Evolutionary conservation across 2,888 invertebrate genomes (phyloP).

Genomic region (Protodeltote pygarga): DNA sequence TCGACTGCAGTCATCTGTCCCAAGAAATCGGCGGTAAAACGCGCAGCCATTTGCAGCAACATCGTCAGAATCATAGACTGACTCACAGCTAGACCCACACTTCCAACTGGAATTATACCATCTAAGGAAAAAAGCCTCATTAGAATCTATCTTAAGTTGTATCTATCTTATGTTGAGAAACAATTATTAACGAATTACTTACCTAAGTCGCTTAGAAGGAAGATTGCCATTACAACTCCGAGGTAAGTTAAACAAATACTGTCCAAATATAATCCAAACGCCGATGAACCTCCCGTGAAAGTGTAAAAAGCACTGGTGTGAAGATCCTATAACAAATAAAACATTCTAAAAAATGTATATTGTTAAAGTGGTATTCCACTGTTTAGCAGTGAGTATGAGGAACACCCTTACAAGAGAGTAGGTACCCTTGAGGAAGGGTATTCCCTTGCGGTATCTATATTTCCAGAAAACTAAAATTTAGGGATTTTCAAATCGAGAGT

Average conservation of each 20-base stretch:
- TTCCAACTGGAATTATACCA: constrained; percentile 75
- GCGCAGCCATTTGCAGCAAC: constrained; percentile 91
- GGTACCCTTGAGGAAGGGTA: no score
- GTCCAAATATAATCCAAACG: constrained; percentile 92
- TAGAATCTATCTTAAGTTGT: not conserved
- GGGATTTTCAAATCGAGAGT: no score
- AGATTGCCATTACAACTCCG: constrained; percentile 88
- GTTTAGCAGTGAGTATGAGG: no score
- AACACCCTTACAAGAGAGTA: no score
- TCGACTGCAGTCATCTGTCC: constrained; percentile 90
- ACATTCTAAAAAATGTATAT: not conserved
- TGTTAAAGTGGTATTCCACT: no score
- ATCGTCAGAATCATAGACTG: constrained; percentile 88
- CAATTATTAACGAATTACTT: constrained; percentile 52
- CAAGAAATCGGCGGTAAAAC: constrained; percentile 92
- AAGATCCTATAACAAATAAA: constrained; percentile 83
- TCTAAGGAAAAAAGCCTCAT: constrained; percentile 50
- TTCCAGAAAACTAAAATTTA: no score
- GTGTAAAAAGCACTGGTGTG: constrained; percentile 91
- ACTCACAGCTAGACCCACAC: constrained; percentile 89
- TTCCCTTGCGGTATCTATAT: no score
- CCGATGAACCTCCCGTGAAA: constrained; percentile 88
- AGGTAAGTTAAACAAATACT: constrained; percentile 90
- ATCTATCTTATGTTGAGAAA: not conserved
- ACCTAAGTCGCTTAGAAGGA: constrained; percentile 88